Conservation (phyloP, 2,888 invertebrate genomes). For the Pharmacophagus antenor region DNA sequence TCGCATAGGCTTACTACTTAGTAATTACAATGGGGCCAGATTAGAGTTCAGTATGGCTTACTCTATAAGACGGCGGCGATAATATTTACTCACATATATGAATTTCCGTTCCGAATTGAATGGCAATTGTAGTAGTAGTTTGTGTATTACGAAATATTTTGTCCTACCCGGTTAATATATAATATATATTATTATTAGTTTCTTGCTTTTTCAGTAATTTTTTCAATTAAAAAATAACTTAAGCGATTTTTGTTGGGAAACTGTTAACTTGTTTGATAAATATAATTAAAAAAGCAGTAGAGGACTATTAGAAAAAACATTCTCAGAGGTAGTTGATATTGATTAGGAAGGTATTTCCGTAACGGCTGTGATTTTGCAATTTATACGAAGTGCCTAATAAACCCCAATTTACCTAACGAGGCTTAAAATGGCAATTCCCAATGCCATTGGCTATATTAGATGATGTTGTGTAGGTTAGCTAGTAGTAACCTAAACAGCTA, state of each 20-base stretch:
- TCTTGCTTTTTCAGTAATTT: background rate
- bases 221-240: too few relatives aligned
- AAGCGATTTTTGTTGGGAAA: too few relatives aligned
- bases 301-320: background rate
- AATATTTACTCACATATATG: too few relatives aligned
- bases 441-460: slow-evolving; percentile 16
- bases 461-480: slow-evolving; percentile 11
- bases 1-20: too few relatives aligned
- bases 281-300: background rate
- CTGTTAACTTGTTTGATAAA: background rate
- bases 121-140: too few relatives aligned
- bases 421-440: slow-evolving; percentile 18
- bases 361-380: slow-evolving; percentile 5
- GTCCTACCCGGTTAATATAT: too few relatives aligned
- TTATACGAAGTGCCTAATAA: slow-evolving; percentile 6
- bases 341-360: background rate
- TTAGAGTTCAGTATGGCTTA: too few relatives aligned
- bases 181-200: too few relatives aligned
- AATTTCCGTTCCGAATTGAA: too few relatives aligned
- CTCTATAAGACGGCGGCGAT: too few relatives aligned
- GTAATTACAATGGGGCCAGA: too few relatives aligned
- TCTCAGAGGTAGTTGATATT: background rate
- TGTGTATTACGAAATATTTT: too few relatives aligned
- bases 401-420: slow-evolving; percentile 20
- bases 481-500: slow-evolving; percentile 12